Conservation (phyloP, 2,888 invertebrate species). For the Ceratothoa steindachneri region DNA sequence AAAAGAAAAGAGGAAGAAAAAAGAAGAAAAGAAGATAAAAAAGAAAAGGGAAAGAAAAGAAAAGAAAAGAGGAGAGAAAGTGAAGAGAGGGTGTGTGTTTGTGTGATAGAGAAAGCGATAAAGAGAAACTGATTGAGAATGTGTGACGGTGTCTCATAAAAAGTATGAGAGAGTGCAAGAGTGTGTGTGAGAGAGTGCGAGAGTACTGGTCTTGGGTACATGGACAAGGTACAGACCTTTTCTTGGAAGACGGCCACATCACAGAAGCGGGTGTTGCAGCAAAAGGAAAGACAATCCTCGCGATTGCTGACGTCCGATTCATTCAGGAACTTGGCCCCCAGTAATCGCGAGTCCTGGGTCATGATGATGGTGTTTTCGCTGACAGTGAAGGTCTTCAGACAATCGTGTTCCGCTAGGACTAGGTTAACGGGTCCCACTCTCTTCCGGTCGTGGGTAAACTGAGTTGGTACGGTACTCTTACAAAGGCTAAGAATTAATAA, state of each 20-base stretch:
- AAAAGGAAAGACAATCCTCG: constrained; percentile 76
- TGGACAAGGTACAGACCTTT: no score
- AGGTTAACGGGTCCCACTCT: constrained; percentile 29
- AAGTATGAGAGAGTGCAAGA: no score
- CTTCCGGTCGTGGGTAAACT: constrained; percentile 40
- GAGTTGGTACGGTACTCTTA: neutral
- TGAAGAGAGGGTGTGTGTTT: no score
- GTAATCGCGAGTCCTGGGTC: constrained; percentile 78
- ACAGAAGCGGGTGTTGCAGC: constrained; percentile 80
- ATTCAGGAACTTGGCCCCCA: constrained; percentile 83
- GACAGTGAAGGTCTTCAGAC: constrained; percentile 74
- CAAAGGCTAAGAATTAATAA: neutral
- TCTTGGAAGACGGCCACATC: constrained; percentile 90
- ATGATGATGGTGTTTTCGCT: constrained; percentile 84
- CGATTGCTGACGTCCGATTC: constrained; percentile 72
- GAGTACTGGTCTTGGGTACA: no score
- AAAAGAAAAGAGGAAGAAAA: no score
- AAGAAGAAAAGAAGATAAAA: no score
- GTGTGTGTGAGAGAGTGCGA: no score
- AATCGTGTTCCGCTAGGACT: constrained; percentile 53
- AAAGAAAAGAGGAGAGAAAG: no score
- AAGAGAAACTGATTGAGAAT: no score
- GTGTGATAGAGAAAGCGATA: no score
- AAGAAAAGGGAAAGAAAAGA: no score
- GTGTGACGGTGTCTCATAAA: no score